Base-by-base conservation (phyloP, 2,888 invertebrate genomes). In the Eulithis prunata region DNA sequence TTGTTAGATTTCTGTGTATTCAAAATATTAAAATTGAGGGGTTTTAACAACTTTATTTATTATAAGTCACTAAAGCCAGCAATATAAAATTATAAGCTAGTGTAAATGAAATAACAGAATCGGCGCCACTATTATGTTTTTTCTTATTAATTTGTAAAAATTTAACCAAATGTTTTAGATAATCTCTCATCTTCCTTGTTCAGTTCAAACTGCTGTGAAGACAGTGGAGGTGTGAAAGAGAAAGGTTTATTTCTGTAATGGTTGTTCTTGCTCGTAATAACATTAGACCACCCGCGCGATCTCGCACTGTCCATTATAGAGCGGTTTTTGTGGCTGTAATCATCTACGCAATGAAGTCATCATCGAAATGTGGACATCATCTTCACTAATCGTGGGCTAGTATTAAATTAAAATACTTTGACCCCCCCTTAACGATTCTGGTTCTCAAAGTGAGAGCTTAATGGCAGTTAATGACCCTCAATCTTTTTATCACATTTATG, bases 331-430 rank as follows among this genome's bases (percentile, higher is more conserved):
- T 85, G 77, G 77, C 64, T 83, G 84, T 84, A 83, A 84, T 87
- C 85, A 84, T 86, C 78, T 78, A 82, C 80, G 85, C 85, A 88
- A 91, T 90, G 88, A 90, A 90, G 90, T 82, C 89, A 90, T 91
- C 90, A 89, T 75, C 81, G 69, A 75, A 76, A 79, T 71, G 72
- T 64, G 71, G 66, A 71, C 72, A 73, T 71, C 73, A 69, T 65
- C 62, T 66, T 71, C 64, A 73, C 74, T 76, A 75, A 73, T 73
- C 65, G 43, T 43, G 41, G 47, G 38, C 53, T 45, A 62, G 73
- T 28, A 13, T 57, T 21, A 51, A 61, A 47, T 63, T 57, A 38
- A 55, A 51, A 45, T 56, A 28, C 13, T 21, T 64, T 53, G 11
- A 51, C 6, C 21, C 58, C 12, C n/a, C 32, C 6, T 47, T 28